Base-by-base conservation (phyloP, 2,888 invertebrate species). In the Synanthedon vespiformis region DNA sequence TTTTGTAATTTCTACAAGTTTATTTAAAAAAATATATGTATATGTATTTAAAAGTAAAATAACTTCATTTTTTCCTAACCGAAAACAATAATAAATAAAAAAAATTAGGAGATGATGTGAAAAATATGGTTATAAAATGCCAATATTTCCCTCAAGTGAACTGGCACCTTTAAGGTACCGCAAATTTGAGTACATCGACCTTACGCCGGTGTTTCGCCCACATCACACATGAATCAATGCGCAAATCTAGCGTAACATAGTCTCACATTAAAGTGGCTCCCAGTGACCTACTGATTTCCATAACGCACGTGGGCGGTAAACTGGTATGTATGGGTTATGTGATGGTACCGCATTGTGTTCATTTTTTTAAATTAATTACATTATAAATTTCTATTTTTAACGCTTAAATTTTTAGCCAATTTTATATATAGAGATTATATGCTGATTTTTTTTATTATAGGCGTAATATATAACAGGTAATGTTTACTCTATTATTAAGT, bases 201-300 rank as follows among this genome's bases (percentile, higher is more conserved):
- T 87, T 84, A 78, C 65, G 65, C 59, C 56, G 60, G 57, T 58
- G 56, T 53, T 63, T 72, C 84, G 81, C 84, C 82, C 81, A 84
- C 83, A 61, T 59, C 49, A 58, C 52, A 61, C 65, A 72, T 81
- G 80, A 81, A 78, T 82, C 81, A 80, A 80, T 74, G 65, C 65
- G 55, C 60, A 66, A 64, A 74, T 75, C 74, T 74, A 76, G 72
- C 73, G 73, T 72, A 74, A 65, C 65, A 53, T 14, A 52, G 57
- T 63, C 64, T 63, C 61, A 59, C 53, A 63, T 62, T 65, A 63
- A 64, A 69, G 73, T 72, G 70, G 78, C 74, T 79, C 73, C 80
- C 71, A 84, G 78, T 86, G 85, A 85, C 85, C 85, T 81, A 86
- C 76, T 86, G 84, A 80, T 83, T 82, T 82, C 80, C 80, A 83